A percentile compares a stretch with the other conserved stretches of the same genome.
phyloP scores from a whole-genome alignment of 1,140 invertebrate genomes.

The Monomorium pharaonis region DNA sequence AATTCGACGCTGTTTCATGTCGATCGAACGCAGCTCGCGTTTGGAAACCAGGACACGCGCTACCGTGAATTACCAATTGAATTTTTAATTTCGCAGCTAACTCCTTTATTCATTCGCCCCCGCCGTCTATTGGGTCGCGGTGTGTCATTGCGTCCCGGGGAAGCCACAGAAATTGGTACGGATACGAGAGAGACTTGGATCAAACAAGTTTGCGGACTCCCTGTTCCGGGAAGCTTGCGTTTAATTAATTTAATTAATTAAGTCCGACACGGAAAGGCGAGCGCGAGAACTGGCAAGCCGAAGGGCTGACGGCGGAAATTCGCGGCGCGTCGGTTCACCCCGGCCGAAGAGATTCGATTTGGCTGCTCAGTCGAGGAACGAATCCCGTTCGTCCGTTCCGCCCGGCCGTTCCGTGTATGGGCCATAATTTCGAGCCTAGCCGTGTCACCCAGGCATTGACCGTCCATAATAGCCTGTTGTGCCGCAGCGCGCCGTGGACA shows the following conservation, averaged over 20 bases:
- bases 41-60: too few relatives aligned
- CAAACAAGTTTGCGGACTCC: conserved; percentile 19
- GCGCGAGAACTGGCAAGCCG: not conserved
- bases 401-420: too few relatives aligned
- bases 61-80: not conserved
- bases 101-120: not conserved
- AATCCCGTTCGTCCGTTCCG: not conserved
- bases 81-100: not conserved
- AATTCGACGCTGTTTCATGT: not conserved
- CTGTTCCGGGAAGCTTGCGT: not conserved
- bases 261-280: conserved; percentile 28
- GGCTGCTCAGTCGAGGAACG: conserved; percentile 15
- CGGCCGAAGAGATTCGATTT: not conserved
- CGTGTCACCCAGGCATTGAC: conserved; percentile 64
- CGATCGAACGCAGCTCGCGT: not conserved
- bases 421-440: conserved; percentile 16
- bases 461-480: conserved; percentile 76
- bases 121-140: not conserved
- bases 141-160: too few relatives aligned
- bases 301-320: not conserved
- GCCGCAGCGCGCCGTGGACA: conserved; percentile 71
- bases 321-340: not conserved
- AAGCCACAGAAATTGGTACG: conserved; percentile 1
- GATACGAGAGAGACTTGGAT: conserved; percentile 1
- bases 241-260: conserved; percentile 48